phyloP scores from a whole-genome alignment of 1,140 invertebrate genomes.

The Microplitis mediator region DNA sequence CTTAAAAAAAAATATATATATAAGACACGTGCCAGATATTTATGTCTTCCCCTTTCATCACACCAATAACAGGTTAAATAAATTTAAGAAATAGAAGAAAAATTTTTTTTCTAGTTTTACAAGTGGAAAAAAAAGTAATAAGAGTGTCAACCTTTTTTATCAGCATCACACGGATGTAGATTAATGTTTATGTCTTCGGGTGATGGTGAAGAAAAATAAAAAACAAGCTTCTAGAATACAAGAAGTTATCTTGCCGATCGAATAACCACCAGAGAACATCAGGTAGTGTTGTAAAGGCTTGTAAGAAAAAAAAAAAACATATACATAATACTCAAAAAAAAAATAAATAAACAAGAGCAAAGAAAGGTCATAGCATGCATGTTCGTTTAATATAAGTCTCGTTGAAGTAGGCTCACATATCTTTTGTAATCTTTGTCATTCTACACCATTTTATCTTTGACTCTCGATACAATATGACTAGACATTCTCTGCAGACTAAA shows the following conservation, averaged over 20 bases:
- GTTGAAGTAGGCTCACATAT: slow-evolving; percentile 17
- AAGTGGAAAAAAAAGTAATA: slow-evolving; percentile 1
- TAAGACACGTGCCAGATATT: no score
- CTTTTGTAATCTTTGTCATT: slow-evolving; percentile 26
- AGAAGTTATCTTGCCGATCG: slow-evolving; percentile 11
- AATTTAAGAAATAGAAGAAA: neutral
- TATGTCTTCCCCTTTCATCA: no score
- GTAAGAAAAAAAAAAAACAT: neutral
- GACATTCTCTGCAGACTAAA: neutral
- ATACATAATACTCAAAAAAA: neutral
- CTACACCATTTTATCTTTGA: slow-evolving; percentile 21
- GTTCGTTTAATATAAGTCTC: neutral
- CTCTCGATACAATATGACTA: neutral
- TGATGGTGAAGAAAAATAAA: slow-evolving; percentile 1
- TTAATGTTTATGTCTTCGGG: slow-evolving; percentile 11
- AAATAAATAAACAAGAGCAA: slow-evolving; percentile 16
- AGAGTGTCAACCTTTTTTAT: slow-evolving; percentile 2
- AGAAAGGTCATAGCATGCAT: slow-evolving; percentile 1
- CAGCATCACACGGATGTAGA: slow-evolving; percentile 19
- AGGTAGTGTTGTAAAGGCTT: neutral
- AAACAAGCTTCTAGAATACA: neutral
- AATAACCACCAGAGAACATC: slow-evolving; percentile 13
- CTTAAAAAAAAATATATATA: neutral
- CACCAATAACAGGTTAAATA: no score
- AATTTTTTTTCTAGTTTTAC: neutral